Evolutionary conservation across 2,113 vertebrate genomes (phyloP), one percentile per base, ranked within the genome.

Genomic region (Lepus europaeus): DNA sequence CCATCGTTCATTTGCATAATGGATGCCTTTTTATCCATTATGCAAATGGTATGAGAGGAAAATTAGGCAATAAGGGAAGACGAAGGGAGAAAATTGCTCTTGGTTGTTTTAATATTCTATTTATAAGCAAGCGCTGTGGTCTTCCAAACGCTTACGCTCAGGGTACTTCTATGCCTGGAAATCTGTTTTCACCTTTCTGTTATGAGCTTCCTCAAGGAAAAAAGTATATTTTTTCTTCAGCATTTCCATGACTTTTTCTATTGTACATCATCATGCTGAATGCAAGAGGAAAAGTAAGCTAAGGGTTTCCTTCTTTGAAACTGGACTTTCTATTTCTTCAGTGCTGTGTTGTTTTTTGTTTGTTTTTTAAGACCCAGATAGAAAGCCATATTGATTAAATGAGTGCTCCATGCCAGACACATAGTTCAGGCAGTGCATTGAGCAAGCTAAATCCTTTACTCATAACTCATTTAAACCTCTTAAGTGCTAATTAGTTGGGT

Each of bases 11-110:
- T 97, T 97, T 96, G 95, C 97, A 96, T 96, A 96, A 97, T 96
- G 89, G 90, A 96, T 96, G 96, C 70, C 92, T 96, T 96, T 97
- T 90, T 95, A 95, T 86, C 97, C 92, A 96, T 96, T 96, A 97
- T 96, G 96, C 93, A 97, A 97, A 97, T 97, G 16, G 25, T 53
- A 87, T 91, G 94, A 90, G 89, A 95, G 91, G 96, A 95, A 97
- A 97, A 96, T 90, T 95, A 90, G 95, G 94, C 93, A 96, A 87
- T 96, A 95, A 97, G 86, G 86, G 84, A 90, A 96, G 93, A 96
- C 63, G 49, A 95, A 95, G 81, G 63, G 82, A 92, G 92, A 96
- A 96, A 96, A 95, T 97, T 96, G 70, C 36, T 93, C 90, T 79
- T 95, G 61, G 89, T 95, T 96, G 61, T 96, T 97, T 96, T 93